phyloP scores from a whole-genome alignment of 2,888 invertebrate species.

The Drosophila subsilvestris region DNA sequence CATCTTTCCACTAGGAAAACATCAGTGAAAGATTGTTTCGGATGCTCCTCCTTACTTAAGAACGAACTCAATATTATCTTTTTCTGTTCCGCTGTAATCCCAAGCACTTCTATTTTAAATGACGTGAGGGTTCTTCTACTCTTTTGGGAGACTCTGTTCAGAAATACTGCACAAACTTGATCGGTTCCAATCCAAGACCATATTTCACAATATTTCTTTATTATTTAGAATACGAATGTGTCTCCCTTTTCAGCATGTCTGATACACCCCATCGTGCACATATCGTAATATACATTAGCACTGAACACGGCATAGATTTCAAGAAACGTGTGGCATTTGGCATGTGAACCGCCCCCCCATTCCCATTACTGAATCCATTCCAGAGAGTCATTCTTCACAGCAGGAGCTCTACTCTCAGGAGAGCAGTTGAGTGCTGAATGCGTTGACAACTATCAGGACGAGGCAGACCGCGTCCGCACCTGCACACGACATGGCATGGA shows the following conservation, averaged over 20 bases:
- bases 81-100: too few relatives aligned
- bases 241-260: background rate
- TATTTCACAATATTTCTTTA: too few relatives aligned
- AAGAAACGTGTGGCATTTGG: slow-evolving; percentile 64
- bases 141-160: too few relatives aligned
- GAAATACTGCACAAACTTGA: too few relatives aligned
- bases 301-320: slow-evolving; percentile 72
- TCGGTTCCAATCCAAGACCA: too few relatives aligned
- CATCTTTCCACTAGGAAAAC: background rate
- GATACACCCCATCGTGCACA: background rate
- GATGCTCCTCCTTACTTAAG: too few relatives aligned
- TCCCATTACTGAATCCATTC: slow-evolving; percentile 10
- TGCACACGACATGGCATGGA: slow-evolving; percentile 38
- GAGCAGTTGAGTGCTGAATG: slow-evolving; percentile 42
- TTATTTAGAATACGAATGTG: background rate
- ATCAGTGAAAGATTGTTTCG: background rate
- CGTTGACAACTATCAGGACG: slow-evolving; percentile 44
- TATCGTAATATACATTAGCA: background rate
- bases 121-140: too few relatives aligned
- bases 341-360: slow-evolving; percentile 55
- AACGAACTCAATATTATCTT: too few relatives aligned
- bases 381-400: slow-evolving; percentile 6
- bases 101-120: too few relatives aligned
- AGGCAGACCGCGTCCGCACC: slow-evolving; percentile 45
- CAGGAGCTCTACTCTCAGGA: slow-evolving; percentile 42